Percentiles rank a stretch among this genome's conserved stretches.
These are phyloP conservation scores for Microctonus brassicae DNA, from an alignment of 2,888 invertebrate species.

Conservation along the genomic window DNA sequence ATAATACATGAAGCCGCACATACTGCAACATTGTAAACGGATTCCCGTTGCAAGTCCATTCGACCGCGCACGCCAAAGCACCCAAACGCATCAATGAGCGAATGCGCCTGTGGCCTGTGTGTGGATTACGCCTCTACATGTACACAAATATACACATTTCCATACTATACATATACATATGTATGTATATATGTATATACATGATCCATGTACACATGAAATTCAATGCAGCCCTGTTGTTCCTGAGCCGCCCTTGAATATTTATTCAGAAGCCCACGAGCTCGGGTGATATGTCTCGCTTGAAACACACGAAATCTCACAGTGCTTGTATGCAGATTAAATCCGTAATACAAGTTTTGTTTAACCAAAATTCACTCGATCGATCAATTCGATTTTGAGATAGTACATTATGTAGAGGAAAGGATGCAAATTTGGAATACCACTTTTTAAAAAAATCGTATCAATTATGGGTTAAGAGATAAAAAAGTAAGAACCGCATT, in stretches of 20 bases:
- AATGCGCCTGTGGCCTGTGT: not conserved
- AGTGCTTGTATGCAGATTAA: not conserved
- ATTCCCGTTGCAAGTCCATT: not conserved
- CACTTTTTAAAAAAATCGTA: too few species aligned
- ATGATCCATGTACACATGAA: conserved; percentile 13
- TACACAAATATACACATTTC: too few species aligned
- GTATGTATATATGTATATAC: not conserved
- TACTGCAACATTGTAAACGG: conserved; percentile 1
- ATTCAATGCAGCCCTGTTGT: conserved; percentile 18
- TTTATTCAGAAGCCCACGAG: conserved; percentile 24
- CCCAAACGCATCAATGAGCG: not conserved
- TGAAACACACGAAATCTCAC: not conserved
- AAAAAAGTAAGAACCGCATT: too few species aligned
- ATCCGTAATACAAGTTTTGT: not conserved
- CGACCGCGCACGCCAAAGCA: not conserved
- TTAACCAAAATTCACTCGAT: not conserved
- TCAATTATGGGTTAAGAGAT: too few species aligned
- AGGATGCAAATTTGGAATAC: conserved; percentile 28
- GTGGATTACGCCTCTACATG: conserved; percentile 7
- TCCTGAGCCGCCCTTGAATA: conserved; percentile 17
- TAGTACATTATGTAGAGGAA: not conserved
- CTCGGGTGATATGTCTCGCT: not conserved
- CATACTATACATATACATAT: not conserved
- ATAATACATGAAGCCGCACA: not conserved
- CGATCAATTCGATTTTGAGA: not conserved